Conservation (phyloP, 2,888 invertebrate species). For the Kuschelorhynchus macadamiae region DNA sequence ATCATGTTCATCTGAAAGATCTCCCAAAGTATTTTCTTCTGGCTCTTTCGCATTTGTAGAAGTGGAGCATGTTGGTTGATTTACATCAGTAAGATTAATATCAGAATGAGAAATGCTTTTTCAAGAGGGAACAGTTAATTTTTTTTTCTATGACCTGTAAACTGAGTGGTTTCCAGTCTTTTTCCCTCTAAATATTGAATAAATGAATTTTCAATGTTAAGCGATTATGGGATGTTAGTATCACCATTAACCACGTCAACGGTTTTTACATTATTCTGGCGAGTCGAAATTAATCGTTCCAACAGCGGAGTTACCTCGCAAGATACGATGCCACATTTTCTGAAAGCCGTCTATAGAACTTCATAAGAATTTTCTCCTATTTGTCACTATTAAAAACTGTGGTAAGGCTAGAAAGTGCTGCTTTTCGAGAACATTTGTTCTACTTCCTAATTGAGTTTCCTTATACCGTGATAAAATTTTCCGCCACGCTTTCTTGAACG, state of each 20-base stretch:
- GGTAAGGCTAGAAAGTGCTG: too few relatives aligned
- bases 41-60: too few relatives aligned
- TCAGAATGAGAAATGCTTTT: conserved; percentile 1
- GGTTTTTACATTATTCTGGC: too few relatives aligned
- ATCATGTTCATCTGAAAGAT: too few relatives aligned
- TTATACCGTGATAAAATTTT: too few relatives aligned
- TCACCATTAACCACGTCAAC: not conserved
- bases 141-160: not conserved
- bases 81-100: not conserved
- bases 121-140: not conserved
- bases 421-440: too few relatives aligned
- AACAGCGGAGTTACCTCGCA: too few relatives aligned
- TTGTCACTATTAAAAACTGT: not conserved
- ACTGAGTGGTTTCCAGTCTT: not conserved
- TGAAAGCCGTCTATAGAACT: not conserved
- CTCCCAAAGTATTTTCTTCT: too few relatives aligned
- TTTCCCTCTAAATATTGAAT: not conserved
- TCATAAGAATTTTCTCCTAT: not conserved
- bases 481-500: not conserved
- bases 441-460: too few relatives aligned
- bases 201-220: not conserved
- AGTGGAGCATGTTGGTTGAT: conserved; percentile 2
- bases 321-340: too few relatives aligned
- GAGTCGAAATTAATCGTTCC: too few relatives aligned
- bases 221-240: not conserved